Percentiles rank a stretch among this genome's conserved stretches.
Conservation (phyloP, 2,888 invertebrate genomes). For the Sinodicranocentrus sp. region DNA sequence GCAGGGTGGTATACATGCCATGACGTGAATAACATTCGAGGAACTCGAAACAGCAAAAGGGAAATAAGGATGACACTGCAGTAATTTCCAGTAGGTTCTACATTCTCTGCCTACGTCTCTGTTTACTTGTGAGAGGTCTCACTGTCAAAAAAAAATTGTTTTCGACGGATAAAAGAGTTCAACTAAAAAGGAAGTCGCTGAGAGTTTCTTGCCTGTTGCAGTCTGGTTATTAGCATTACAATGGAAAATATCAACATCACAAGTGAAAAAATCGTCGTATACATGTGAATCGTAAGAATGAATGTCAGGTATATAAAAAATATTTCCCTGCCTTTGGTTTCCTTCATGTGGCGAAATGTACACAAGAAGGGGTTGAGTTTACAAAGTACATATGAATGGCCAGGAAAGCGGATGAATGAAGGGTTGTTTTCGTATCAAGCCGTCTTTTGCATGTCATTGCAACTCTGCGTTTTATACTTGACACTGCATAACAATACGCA, state of each 20-base stretch:
- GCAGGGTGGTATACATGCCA: constrained; percentile 8
- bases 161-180: neutral
- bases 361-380: constrained; percentile 7
- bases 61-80: constrained; percentile 52
- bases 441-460: constrained; percentile 65
- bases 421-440: constrained; percentile 21
- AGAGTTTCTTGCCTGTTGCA: neutral
- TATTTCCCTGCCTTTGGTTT: neutral
- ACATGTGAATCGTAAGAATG: constrained; percentile 1
- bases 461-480: constrained; percentile 24
- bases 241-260: constrained; percentile 1
- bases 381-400: neutral
- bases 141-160: neutral
- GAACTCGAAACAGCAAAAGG: constrained; percentile 23
- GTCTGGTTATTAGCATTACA: constrained; percentile 23
- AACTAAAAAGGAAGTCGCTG: constrained; percentile 10
- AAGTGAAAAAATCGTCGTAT: constrained; percentile 13
- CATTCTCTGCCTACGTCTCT: neutral
- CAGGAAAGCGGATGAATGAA: constrained; percentile 42
- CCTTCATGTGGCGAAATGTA: neutral
- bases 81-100: neutral
- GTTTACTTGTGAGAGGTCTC: neutral
- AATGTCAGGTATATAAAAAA: constrained; percentile 6
- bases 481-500: constrained; percentile 40
- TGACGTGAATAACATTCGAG: neutral